Percentiles rank a stretch among this genome's conserved stretches.
Evolutionary conservation across 1,140 invertebrate species (phyloP).

Genomic region (Trichomalopsis sarcophagae): DNA sequence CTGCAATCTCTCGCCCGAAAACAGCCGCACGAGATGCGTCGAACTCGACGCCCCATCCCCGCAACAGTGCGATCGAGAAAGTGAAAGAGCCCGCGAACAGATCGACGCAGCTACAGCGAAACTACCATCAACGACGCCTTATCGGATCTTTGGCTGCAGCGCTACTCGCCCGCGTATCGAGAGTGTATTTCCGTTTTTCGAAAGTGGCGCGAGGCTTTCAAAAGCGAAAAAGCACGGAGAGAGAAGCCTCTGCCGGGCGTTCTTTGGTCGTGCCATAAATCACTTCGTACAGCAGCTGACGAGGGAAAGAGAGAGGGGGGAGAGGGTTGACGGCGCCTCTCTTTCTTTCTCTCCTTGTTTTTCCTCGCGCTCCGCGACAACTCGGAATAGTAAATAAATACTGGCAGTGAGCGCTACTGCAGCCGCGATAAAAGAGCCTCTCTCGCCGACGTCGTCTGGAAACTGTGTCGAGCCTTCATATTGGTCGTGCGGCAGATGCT

Average conservation of each 20-base stretch:
- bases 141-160: not conserved
- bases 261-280: constrained; percentile 31
- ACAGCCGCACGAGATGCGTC: not conserved
- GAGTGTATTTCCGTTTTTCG: constrained; percentile 37
- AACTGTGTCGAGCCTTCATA: not conserved
- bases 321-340: not conserved
- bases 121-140: not conserved
- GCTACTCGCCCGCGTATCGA: constrained; percentile 11
- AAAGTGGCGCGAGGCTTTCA: not conserved
- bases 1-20: too few relatives aligned
- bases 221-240: constrained; percentile 12
- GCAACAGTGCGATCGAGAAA: not conserved
- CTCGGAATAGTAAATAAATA: constrained; percentile 52
- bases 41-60: not conserved
- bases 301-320: constrained; percentile 13
- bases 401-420: not conserved
- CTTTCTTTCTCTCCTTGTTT: constrained; percentile 7
- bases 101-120: not conserved
- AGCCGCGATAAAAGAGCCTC: constrained; percentile 38
- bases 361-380: not conserved
- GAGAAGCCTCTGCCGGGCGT: constrained; percentile 1
- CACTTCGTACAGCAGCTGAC: constrained; percentile 12
- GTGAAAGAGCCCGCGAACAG: not conserved
- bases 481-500: not conserved
- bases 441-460: not conserved